A percentile compares a stretch with the other conserved stretches of the same genome.
These are phyloP conservation scores for Seriola dumerili DNA, from an alignment of 2,113 vertebrate species.

Conservation along the genomic window DNA sequence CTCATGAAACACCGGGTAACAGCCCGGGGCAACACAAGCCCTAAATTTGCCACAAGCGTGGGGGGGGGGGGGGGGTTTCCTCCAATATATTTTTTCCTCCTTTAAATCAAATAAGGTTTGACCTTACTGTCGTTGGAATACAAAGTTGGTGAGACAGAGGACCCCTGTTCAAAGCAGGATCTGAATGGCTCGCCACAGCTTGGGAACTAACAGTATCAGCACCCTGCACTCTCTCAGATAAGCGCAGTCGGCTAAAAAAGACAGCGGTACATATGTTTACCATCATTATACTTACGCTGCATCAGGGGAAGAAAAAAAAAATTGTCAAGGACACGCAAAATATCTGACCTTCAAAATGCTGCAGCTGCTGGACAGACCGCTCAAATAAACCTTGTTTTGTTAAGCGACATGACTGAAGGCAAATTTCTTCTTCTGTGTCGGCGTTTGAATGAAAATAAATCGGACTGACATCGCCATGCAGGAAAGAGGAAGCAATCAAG, in stretches of 20 bases:
- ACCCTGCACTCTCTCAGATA: slow-evolving; percentile 67
- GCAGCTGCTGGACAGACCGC: slow-evolving; percentile 45
- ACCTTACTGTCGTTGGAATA: slow-evolving; percentile 66
- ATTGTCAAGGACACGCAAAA: slow-evolving; percentile 59
- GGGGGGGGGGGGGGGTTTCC: neutral
- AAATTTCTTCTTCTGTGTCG: neutral
- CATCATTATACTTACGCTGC: slow-evolving; percentile 63
- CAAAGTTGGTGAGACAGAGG: slow-evolving; percentile 59
- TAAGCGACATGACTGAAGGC: slow-evolving; percentile 9
- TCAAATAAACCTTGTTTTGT: slow-evolving; percentile 34
- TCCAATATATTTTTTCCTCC: slow-evolving; percentile 32
- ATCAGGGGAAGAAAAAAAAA: slow-evolving; percentile 61
- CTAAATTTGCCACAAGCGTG: slow-evolving; percentile 33
- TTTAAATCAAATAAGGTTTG: slow-evolving; percentile 66
- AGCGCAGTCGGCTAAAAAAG: slow-evolving; percentile 65
- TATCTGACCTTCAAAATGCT: slow-evolving; percentile 74
- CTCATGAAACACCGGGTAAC: slow-evolving; percentile 7
- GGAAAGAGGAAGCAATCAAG: neutral
- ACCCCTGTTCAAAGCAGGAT: slow-evolving; percentile 47
- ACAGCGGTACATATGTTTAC: slow-evolving; percentile 76
- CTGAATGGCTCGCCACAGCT: slow-evolving; percentile 52
- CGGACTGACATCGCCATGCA: neutral
- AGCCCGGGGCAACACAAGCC: slow-evolving; percentile 1
- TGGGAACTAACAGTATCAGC: slow-evolving; percentile 73
- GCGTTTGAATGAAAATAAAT: neutral